phyloP scores from a whole-genome alignment of 2,797 vertebrate species.

The Alcedo quadribrachys region DNA sequence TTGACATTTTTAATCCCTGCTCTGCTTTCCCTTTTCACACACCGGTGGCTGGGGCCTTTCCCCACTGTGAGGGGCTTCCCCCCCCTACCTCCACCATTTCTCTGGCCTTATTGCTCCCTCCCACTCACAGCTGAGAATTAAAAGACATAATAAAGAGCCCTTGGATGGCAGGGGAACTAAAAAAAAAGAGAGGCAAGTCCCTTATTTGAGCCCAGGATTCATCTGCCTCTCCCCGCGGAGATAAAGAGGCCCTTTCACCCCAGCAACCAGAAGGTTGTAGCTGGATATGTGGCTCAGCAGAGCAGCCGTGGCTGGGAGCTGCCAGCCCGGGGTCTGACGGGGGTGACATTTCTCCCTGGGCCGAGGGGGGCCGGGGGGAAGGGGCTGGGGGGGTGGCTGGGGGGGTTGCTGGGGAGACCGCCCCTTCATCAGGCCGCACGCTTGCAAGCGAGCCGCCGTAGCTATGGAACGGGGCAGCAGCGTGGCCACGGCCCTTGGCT shows the following conservation, averaged over 20 bases:
- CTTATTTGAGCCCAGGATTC: conserved; percentile 46
- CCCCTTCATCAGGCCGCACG: conserved; percentile 24
- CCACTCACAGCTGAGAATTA: conserved; percentile 27
- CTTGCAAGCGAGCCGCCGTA: conserved; percentile 39
- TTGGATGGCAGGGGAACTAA: neutral
- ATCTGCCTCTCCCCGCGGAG: conserved; percentile 49
- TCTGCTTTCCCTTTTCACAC: conserved; percentile 43
- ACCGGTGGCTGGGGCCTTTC: conserved; percentile 12
- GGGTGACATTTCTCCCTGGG: conserved; percentile 30
- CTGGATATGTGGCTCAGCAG: conserved; percentile 63
- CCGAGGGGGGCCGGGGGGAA: too few relatives aligned
- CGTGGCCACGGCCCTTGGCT: neutral
- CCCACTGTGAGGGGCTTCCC: neutral
- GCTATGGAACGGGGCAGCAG: conserved; percentile 20
- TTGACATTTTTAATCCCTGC: conserved; percentile 28
- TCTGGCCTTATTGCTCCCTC: conserved; percentile 38
- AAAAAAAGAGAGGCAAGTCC: neutral
- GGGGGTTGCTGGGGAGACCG: neutral
- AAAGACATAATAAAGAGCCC: conserved; percentile 56
- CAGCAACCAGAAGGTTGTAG: conserved; percentile 68
- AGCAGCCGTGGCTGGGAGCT: conserved; percentile 41
- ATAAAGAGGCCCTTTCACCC: conserved; percentile 68
- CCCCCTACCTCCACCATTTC: neutral
- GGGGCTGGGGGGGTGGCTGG: too few relatives aligned
- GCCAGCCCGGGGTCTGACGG: conserved; percentile 44